A percentile compares a stretch with the other conserved stretches of the same genome.
Evolutionary conservation across 2,113 vertebrate species (phyloP).

Genomic region (Odocoileus hemionus): DNA sequence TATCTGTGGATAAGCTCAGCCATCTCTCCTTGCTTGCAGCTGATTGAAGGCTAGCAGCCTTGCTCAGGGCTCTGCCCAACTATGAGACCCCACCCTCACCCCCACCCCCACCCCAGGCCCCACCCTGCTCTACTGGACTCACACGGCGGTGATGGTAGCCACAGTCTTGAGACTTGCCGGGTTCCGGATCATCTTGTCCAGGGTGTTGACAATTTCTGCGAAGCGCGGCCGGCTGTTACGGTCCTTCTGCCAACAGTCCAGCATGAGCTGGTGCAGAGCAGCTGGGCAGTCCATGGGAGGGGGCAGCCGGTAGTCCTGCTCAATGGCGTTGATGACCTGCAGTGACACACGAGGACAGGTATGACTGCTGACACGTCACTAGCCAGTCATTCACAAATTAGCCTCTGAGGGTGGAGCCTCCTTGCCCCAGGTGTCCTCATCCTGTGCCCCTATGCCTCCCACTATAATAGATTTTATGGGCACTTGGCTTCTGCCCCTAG

Average conservation of each 20-base stretch:
- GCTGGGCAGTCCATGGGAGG: slow-evolving; percentile 98
- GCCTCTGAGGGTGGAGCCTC: neutral
- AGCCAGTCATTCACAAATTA: neutral
- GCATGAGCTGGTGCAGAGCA: slow-evolving; percentile 96
- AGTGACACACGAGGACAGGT: neutral
- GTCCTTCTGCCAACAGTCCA: slow-evolving; percentile 99
- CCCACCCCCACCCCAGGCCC: neutral
- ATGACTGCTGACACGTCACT: neutral
- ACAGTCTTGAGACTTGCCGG: slow-evolving; percentile 97
- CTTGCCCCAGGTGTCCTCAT: neutral
- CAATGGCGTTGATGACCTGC: slow-evolving; percentile 98
- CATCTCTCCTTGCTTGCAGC: neutral
- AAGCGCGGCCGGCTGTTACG: slow-evolving; percentile 97
- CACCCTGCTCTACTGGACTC: slow-evolving; percentile 68
- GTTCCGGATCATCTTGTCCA: slow-evolving; percentile 99
- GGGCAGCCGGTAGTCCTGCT: slow-evolving; percentile 97
- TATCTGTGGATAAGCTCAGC: neutral
- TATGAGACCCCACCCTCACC: neutral
- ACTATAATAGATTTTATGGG: neutral
- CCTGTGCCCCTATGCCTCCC: neutral
- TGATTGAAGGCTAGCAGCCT: neutral
- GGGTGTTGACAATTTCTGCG: slow-evolving; percentile 95
- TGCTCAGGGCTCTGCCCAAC: neutral
- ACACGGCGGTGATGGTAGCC: slow-evolving; percentile 98
- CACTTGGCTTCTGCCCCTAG: neutral